Conservation (phyloP, 2,888 invertebrate species). For the Temnothorax unifasciatus region DNA sequence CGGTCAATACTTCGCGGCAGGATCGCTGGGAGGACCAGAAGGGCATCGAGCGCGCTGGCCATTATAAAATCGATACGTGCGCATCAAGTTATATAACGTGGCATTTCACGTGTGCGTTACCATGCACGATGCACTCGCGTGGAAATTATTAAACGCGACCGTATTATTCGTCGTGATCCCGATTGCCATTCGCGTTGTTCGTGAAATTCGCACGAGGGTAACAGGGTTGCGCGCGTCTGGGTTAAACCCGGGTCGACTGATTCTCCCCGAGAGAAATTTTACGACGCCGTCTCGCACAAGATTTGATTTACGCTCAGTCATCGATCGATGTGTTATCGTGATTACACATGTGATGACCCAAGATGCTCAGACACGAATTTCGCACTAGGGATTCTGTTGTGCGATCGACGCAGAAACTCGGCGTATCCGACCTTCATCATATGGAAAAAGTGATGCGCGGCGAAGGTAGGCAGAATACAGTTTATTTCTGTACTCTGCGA, state of each 20-base stretch:
- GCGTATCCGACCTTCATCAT: constrained; percentile 37
- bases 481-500: constrained; percentile 69
- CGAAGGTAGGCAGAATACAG: constrained; percentile 12
- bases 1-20: constrained; percentile 32
- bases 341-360: neutral
- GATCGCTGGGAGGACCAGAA: constrained; percentile 41
- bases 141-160: constrained; percentile 33
- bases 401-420: constrained; percentile 29
- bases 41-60: constrained; percentile 26
- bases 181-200: neutral
- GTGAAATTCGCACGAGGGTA: neutral
- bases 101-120: constrained; percentile 37
- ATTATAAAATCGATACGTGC: constrained; percentile 49
- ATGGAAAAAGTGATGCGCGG: constrained; percentile 30
- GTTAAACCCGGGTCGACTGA: neutral
- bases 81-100: constrained; percentile 49
- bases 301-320: neutral
- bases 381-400: neutral
- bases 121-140: constrained; percentile 4
- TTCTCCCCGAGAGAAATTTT: neutral
- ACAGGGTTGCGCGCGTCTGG: neutral
- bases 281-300: constrained; percentile 3
- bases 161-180: constrained; percentile 20
- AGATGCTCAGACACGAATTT: neutral
- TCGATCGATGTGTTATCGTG: neutral